phyloP scores from a whole-genome alignment of 2,888 invertebrate species.

The Cephus nigrinus region DNA sequence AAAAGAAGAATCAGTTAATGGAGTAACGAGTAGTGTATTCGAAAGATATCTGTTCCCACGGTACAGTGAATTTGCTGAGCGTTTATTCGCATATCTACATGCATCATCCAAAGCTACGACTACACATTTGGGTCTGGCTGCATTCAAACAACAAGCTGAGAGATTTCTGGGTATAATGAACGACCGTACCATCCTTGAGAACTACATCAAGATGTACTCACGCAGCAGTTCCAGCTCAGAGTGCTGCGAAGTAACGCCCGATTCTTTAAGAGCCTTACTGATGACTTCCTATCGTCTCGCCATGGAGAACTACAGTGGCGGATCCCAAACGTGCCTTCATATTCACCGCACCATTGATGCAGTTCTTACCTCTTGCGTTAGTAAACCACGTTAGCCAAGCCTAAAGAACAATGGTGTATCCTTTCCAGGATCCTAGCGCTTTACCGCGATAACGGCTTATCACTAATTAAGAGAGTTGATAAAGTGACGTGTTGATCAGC shows the following conservation, averaged over 20 bases:
- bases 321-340: constrained; percentile 74
- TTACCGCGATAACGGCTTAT: neutral
- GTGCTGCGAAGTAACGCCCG: constrained; percentile 70
- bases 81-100: constrained; percentile 76
- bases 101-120: constrained; percentile 72
- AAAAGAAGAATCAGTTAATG: constrained; percentile 77
- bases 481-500: neutral
- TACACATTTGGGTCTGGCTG: constrained; percentile 71
- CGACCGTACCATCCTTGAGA: constrained; percentile 73
- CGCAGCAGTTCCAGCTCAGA: constrained; percentile 54
- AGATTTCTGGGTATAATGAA: constrained; percentile 69
- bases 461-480: neutral
- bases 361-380: constrained; percentile 79
- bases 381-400: constrained; percentile 37
- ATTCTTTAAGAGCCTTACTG: constrained; percentile 75
- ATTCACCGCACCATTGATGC: constrained; percentile 79
- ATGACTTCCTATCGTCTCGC: constrained; percentile 82
- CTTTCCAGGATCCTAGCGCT: neutral
- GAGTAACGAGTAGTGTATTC: constrained; percentile 77
- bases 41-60: constrained; percentile 84
- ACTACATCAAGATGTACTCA: constrained; percentile 74
- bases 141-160: constrained; percentile 82
- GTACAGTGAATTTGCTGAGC: constrained; percentile 78
- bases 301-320: constrained; percentile 80
- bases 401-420: neutral